Evolutionary conservation across 1,140 invertebrate genomes (phyloP).

Genomic region (Stratiolaelaps scimitus): DNA sequence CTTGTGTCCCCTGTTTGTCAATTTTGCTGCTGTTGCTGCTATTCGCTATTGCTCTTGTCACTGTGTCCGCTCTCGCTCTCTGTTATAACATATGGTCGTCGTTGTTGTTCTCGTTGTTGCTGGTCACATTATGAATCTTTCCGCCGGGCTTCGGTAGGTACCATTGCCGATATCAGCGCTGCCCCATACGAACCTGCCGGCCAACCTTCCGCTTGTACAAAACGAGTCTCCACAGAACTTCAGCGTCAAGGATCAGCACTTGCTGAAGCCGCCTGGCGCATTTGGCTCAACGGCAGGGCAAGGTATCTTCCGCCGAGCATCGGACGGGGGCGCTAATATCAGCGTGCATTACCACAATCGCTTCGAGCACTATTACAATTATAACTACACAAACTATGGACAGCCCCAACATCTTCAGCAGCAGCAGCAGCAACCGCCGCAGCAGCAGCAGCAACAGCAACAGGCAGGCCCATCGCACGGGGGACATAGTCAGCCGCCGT

Average conservation of each 20-base stretch:
- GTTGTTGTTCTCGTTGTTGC: conserved; percentile 33
- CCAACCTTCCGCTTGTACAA: conserved; percentile 59
- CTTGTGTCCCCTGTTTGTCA: not conserved
- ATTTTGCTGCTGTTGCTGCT: conserved; percentile 31
- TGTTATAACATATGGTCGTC: no score
- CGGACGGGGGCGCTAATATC: conserved; percentile 87
- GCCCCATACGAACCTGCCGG: conserved; percentile 54
- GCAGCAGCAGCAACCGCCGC: no score
- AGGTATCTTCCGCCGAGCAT: conserved; percentile 76
- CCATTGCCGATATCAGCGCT: conserved; percentile 42
- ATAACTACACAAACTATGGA: conserved; percentile 3
- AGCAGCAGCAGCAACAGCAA: no score
- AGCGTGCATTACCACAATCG: conserved; percentile 38
- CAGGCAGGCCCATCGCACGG: no score
- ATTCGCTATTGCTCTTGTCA: conserved; percentile 33
- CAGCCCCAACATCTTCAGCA: not conserved
- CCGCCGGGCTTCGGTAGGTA: conserved; percentile 33
- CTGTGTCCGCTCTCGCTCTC: conserved; percentile 33
- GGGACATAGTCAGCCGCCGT: not conserved
- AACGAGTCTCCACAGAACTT: conserved; percentile 67
- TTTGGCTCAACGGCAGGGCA: conserved; percentile 42
- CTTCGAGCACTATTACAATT: conserved; percentile 22
- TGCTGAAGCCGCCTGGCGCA: conserved; percentile 66
- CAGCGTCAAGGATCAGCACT: conserved; percentile 79
- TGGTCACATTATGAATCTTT: no score